Conservation (phyloP, 1,140 invertebrate genomes). For the Micrasema minimum region DNA sequence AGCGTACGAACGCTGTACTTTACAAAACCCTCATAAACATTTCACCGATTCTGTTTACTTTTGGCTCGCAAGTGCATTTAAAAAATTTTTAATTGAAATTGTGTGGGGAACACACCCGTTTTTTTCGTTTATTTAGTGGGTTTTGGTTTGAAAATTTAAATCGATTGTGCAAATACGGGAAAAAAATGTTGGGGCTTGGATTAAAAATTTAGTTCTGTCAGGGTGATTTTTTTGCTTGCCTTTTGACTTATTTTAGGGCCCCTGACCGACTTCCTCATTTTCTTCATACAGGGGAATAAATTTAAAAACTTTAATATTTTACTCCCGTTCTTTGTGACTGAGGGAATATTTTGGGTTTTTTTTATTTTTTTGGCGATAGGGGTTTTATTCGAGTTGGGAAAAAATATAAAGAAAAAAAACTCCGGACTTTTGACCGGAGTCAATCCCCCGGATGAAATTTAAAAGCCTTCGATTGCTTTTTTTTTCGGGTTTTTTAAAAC, state of each 20-base stretch:
- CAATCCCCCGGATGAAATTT: neutral
- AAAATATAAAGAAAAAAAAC: too few species aligned
- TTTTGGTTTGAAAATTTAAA: constrained; percentile 32
- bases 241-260: constrained; percentile 33
- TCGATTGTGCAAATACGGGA: constrained; percentile 42
- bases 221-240: constrained; percentile 14
- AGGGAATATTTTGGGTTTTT: too few species aligned
- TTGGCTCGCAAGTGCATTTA: neutral
- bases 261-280: constrained; percentile 23
- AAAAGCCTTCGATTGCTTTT: constrained; percentile 25
- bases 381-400: too few species aligned
- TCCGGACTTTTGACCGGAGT: constrained; percentile 7
- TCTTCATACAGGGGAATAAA: constrained; percentile 22
- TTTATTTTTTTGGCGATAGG: too few species aligned
- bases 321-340: too few species aligned
- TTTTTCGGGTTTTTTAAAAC: constrained; percentile 39
- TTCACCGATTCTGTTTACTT: constrained; percentile 17
- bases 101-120: too few species aligned
- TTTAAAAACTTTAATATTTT: neutral
- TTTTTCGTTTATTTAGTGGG: constrained; percentile 41
- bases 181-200: constrained; percentile 38
- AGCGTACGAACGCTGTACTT: constrained; percentile 38
- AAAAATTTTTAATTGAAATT: too few species aligned
- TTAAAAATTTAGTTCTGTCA: constrained; percentile 38
- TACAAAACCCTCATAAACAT: constrained; percentile 18